Conservation (phyloP, 2,888 invertebrate genomes). For the Tenthredo mesomela region DNA sequence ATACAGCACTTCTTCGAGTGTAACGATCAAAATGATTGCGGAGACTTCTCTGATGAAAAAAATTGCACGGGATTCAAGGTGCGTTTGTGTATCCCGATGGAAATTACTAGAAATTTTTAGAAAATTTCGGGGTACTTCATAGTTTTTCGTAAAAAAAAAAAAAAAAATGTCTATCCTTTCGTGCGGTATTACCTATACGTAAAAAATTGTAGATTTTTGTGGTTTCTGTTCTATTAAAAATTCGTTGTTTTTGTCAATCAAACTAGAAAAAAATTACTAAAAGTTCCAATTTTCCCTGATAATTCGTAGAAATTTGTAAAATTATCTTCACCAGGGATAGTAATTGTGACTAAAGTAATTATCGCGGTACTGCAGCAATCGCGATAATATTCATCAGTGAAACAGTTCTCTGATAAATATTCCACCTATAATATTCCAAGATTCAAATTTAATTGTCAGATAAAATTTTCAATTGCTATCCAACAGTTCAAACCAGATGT, state of each 20-base stretch:
- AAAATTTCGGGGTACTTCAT: no score
- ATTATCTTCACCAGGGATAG: background rate
- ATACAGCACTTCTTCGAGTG: constrained; percentile 79
- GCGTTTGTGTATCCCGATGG: constrained; percentile 16
- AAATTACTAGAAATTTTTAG: background rate
- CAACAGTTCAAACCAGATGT: constrained; percentile 24
- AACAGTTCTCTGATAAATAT: background rate
- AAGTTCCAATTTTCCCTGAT: no score
- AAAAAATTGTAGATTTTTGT: no score
- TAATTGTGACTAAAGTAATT: background rate
- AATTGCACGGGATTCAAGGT: constrained; percentile 73
- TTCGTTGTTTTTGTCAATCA: no score
- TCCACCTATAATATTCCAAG: background rate
- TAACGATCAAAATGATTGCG: constrained; percentile 81
- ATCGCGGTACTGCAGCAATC: background rate
- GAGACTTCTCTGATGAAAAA: constrained; percentile 80
- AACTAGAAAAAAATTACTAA: no score
- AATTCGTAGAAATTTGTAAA: no score
- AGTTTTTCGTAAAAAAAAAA: no score
- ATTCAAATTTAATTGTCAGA: background rate
- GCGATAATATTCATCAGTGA: constrained; percentile 12
- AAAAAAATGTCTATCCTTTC: no score
- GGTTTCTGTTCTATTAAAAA: no score
- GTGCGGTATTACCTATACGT: no score
- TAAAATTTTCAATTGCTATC: background rate